These are phyloP conservation scores for Sminthurides aquaticus DNA, from an alignment of 2,888 invertebrate genomes.

Conservation along the genomic window DNA sequence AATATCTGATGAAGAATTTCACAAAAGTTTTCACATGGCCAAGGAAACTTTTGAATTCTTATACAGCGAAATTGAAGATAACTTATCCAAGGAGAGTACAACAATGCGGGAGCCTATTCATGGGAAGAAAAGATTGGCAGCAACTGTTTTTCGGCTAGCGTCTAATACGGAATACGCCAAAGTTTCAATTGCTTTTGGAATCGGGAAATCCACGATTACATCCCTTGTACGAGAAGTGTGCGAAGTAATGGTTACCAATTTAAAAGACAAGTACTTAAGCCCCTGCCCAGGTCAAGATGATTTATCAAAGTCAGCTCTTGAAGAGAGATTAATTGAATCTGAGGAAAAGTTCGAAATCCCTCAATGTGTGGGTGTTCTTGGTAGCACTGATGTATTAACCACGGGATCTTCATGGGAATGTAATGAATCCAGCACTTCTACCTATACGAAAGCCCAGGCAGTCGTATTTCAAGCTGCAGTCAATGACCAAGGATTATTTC, in stretches of 20 bases:
- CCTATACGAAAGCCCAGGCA: slow-evolving; percentile 28
- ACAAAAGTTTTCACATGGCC: slow-evolving; percentile 33
- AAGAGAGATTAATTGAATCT: slow-evolving; percentile 18
- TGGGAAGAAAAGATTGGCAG: slow-evolving; percentile 35
- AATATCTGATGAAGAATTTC: slow-evolving; percentile 26
- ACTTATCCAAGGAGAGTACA: slow-evolving; percentile 29
- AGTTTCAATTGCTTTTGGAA: slow-evolving; percentile 32
- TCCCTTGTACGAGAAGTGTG: slow-evolving; percentile 34
- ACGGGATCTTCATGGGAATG: slow-evolving; percentile 28
- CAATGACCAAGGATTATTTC: slow-evolving; percentile 28
- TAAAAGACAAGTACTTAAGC: slow-evolving; percentile 32
- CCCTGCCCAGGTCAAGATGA: slow-evolving; percentile 17
- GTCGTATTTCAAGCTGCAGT: slow-evolving; percentile 37
- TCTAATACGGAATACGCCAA: slow-evolving; percentile 34
- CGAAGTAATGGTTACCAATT: slow-evolving; percentile 30
- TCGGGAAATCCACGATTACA: slow-evolving; percentile 32
- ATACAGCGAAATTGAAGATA: slow-evolving; percentile 31
- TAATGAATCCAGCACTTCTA: slow-evolving; percentile 28
- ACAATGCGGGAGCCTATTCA: slow-evolving; percentile 30
- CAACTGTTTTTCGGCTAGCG: slow-evolving; percentile 32
- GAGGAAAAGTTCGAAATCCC: slow-evolving; percentile 27
- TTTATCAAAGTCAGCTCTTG: background rate
- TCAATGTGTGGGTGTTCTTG: slow-evolving; percentile 30
- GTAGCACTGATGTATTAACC: slow-evolving; percentile 30
- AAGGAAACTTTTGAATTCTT: slow-evolving; percentile 33